Evolutionary conservation across 2,888 invertebrate genomes (phyloP).

Genomic region (Lasioglossum morio): DNA sequence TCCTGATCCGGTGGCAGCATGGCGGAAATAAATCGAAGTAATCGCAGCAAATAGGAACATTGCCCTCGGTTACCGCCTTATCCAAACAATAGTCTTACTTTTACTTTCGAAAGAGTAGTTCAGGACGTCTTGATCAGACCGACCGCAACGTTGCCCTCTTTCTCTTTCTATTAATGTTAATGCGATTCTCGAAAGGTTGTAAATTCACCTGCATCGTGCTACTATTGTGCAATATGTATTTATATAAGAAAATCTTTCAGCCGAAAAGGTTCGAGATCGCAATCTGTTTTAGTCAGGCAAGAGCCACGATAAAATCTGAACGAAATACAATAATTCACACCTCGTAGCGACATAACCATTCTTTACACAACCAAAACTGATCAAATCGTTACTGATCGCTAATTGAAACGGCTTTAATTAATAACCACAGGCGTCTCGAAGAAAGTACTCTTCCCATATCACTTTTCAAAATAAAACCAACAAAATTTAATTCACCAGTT

Average conservation of each 20-base stretch:
- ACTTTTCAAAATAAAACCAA: neutral
- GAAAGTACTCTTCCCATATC: neutral
- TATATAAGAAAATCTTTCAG: neutral
- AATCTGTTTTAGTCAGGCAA: neutral
- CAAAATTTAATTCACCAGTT: neutral
- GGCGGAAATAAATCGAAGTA: conserved; percentile 44
- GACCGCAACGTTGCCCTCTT: conserved; percentile 17
- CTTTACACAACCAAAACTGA: neutral
- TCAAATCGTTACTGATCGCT: neutral
- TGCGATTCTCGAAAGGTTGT: conserved; percentile 14
- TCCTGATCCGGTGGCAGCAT: neutral
- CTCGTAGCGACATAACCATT: neutral
- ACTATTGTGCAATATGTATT: neutral
- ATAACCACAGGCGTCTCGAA: neutral
- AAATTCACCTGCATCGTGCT: neutral
- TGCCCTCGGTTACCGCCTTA: conserved; percentile 38
- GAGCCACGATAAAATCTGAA: neutral
- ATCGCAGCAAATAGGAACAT: conserved; percentile 46
- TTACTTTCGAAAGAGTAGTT: conserved; percentile 56
- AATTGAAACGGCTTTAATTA: neutral
- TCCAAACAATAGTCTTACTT: conserved; percentile 41
- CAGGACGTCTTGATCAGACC: conserved; percentile 31
- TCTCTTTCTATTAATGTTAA: conserved; percentile 35
- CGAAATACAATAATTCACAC: neutral
- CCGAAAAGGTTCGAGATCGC: neutral